Evolutionary conservation across 2,888 invertebrate genomes (phyloP).

Genomic region (Lithophane ornitopus): DNA sequence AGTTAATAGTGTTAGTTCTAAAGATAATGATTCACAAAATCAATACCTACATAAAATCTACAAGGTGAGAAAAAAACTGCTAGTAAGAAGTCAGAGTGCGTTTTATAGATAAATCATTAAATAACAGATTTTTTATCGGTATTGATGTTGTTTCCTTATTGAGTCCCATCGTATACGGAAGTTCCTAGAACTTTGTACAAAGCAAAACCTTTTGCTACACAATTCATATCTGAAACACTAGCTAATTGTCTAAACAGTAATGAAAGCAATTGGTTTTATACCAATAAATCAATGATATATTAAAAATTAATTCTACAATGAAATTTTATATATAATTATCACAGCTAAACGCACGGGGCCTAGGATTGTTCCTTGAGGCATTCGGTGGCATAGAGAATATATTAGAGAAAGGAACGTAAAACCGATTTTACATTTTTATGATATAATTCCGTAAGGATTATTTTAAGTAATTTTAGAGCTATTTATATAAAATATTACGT

Average conservation of each 20-base stretch:
- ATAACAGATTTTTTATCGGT: conserved; percentile 51
- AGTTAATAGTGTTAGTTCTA: neutral
- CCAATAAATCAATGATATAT: neutral
- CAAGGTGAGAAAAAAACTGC: conserved; percentile 30
- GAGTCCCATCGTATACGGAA: conserved; percentile 53
- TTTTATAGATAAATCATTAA: conserved; percentile 56
- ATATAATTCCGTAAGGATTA: neutral
- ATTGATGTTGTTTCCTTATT: conserved; percentile 59
- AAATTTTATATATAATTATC: neutral
- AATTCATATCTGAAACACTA: conserved; percentile 17
- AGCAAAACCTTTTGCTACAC: conserved; percentile 27
- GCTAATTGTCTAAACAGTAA: neutral
- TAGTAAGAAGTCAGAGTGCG: conserved; percentile 39
- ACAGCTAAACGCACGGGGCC: conserved; percentile 8
- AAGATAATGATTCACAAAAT: conserved; percentile 21
- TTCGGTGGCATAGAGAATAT: neutral
- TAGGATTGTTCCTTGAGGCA: conserved; percentile 26
- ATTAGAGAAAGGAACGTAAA: neutral
- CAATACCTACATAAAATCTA: conserved; percentile 13
- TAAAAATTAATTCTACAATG: neutral
- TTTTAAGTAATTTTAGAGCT: neutral
- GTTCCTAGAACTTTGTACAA: conserved; percentile 41
- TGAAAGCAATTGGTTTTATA: neutral
- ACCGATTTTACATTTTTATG: neutral
- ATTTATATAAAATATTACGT: neutral